phyloP scores from a whole-genome alignment of 2,888 invertebrate species.

The Exocentrus adspersus region DNA sequence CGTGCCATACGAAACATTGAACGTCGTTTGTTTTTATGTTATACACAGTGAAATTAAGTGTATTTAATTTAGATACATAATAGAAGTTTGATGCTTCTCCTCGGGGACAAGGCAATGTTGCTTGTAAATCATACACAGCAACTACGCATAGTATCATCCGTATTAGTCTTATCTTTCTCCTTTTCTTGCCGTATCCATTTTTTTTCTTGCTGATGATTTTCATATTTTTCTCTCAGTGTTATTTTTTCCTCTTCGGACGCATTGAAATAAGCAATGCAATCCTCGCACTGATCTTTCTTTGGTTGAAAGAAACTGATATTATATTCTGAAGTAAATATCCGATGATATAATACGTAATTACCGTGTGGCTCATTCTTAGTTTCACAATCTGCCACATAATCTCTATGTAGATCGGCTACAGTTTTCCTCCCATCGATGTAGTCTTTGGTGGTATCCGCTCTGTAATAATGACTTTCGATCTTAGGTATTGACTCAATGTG shows the following conservation, averaged over 20 bases:
- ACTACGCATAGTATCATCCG: conserved; percentile 2
- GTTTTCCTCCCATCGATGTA: no score
- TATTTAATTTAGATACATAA: background rate
- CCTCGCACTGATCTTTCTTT: conserved; percentile 44
- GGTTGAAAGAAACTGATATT: conserved; percentile 21
- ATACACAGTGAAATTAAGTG: background rate
- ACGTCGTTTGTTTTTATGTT: background rate
- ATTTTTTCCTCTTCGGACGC: conserved; percentile 19
- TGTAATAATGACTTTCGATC: no score
- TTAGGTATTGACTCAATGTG: no score
- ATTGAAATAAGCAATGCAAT: conserved; percentile 37
- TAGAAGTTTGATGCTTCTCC: background rate
- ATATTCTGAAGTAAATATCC: conserved; percentile 18
- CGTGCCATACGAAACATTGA: background rate
- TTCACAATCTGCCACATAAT: no score
- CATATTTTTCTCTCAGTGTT: conserved; percentile 18
- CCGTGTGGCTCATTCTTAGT: no score
- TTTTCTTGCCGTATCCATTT: conserved; percentile 18
- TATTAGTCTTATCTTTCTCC: conserved; percentile 19
- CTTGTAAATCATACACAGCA: background rate
- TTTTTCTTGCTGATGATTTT: conserved; percentile 24
- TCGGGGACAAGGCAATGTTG: background rate
- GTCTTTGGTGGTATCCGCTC: no score
- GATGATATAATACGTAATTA: no score
- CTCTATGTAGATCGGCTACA: no score